A percentile compares a stretch with the other conserved stretches of the same genome.
Evolutionary conservation across 1,140 invertebrate genomes (phyloP).

Genomic region (Heterodera schachtii): DNA sequence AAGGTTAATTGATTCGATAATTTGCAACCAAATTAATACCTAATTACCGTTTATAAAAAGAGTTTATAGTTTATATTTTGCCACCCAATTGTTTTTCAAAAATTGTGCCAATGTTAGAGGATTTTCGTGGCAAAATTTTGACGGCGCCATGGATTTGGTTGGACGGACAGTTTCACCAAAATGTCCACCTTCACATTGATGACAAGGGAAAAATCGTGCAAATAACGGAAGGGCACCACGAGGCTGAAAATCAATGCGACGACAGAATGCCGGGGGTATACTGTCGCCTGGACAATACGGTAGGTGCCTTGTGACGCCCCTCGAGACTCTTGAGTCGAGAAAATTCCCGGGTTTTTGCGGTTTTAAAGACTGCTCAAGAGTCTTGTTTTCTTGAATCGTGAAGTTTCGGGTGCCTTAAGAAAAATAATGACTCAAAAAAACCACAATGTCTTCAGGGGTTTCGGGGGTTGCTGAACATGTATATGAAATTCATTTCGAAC

Average conservation of each 20-base stretch:
- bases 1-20: too few relatives aligned
- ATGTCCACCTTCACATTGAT: conserved; percentile 13
- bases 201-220: conserved; percentile 27
- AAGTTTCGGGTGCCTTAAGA: too few relatives aligned
- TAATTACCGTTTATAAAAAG: too few relatives aligned
- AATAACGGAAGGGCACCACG: not conserved
- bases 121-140: conserved; percentile 31
- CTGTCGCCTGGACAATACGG: not conserved
- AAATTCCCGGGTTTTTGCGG: not conserved
- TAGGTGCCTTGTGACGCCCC: not conserved
- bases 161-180: conserved; percentile 21
- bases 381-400: too few relatives aligned
- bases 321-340: not conserved
- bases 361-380: not conserved
- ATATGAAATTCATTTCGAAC: too few relatives aligned
- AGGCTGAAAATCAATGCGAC: not conserved
- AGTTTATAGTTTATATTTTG: too few relatives aligned
- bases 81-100: too few relatives aligned
- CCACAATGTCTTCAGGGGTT: too few relatives aligned
- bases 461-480: too few relatives aligned
- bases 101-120: not conserved
- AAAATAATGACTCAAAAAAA: too few relatives aligned
- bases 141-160: conserved; percentile 35
- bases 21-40: too few relatives aligned
- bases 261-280: not conserved